Base-by-base conservation (phyloP, 2,797 vertebrate species). In the Megalops cyprinoides region DNA sequence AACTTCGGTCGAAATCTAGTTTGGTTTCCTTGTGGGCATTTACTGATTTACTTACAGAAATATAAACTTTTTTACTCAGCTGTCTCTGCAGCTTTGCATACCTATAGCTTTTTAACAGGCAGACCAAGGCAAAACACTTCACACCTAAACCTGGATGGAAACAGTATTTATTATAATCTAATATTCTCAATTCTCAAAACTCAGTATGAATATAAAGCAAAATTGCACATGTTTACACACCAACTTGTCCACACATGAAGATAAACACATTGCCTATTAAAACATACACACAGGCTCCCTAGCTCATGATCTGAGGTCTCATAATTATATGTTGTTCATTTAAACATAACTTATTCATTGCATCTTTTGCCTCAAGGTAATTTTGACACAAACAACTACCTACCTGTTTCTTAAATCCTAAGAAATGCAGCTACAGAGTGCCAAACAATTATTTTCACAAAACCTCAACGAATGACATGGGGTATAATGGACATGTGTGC, bases 401-500 rank as follows among this genome's bases (percentile, higher is more conserved):
- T 92, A 91, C 87, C 90, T 37, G 85, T 86, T 88, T 88, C 90
- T 87, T 75, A 79, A 88, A 89, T 92, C 88, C 90, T 89, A 85
- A 85, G 88, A 92, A 92, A 92, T 86, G 89, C 89, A 71, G 15
- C 62, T 86, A 7, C 82, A 78, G 88, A 9, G 20, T 71, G 90
- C 82, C 74, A 62, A 37, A 44, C 87, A 87, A 85, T 90, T 86
- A 92, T 91, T 93, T 88, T 84, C 83, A 83, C 83, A 86, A 89
- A 90, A 93, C 88, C 90, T 88, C 81, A 77, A 84, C 77, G 67
- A 86, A 90, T 91, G 91, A 92, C 91, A 88, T 85, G 85, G 85
- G 82, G 88, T 82, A 87, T 92, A 92, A 92, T 93, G 89, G 90
- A 86, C 90, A 87, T 91, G 91, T 94, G 87, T 86, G 87, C 87